Conservation (phyloP, 2,888 invertebrate species). For the Amphipyra berbera region DNA sequence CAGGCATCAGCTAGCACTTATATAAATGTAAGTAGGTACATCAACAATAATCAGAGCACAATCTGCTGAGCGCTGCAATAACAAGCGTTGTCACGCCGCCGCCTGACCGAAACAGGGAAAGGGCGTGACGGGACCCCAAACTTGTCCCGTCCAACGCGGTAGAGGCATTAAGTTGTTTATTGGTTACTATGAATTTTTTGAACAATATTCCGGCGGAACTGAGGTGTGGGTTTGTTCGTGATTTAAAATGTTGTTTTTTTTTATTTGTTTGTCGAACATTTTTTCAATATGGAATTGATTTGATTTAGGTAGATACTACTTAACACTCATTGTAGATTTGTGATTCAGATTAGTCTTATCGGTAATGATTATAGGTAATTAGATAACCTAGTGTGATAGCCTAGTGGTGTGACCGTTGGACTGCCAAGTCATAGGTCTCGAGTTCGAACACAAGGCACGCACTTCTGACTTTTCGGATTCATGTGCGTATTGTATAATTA, state of each 20-base stretch:
- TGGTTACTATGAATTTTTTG: slow-evolving; percentile 50
- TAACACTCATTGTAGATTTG: too few relatives aligned
- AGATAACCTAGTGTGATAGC: too few relatives aligned
- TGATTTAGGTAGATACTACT: too few relatives aligned
- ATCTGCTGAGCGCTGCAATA: slow-evolving; percentile 35
- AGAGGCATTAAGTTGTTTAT: slow-evolving; percentile 51
- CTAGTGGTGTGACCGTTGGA: too few relatives aligned
- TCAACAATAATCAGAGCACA: slow-evolving; percentile 19
- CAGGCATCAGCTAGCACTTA: neutral
- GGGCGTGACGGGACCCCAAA: slow-evolving; percentile 57
- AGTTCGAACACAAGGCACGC: too few relatives aligned
- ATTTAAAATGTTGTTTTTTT: slow-evolving; percentile 17
- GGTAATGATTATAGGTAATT: too few relatives aligned
- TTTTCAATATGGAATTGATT: slow-evolving; percentile 5
- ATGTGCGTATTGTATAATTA: too few relatives aligned
- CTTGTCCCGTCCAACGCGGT: slow-evolving; percentile 24
- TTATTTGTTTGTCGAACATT: slow-evolving; percentile 19
- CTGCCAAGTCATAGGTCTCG: too few relatives aligned
- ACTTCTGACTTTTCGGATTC: too few relatives aligned
- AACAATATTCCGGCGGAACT: slow-evolving; percentile 40
- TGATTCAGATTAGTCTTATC: too few relatives aligned
- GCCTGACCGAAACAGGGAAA: slow-evolving; percentile 63
- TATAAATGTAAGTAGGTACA: neutral
- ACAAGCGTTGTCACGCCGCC: slow-evolving; percentile 45
- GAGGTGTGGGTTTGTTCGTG: slow-evolving; percentile 30